Conservation (phyloP, 92 coral and sea anemone genomes). For the Porites divaricata region DNA sequence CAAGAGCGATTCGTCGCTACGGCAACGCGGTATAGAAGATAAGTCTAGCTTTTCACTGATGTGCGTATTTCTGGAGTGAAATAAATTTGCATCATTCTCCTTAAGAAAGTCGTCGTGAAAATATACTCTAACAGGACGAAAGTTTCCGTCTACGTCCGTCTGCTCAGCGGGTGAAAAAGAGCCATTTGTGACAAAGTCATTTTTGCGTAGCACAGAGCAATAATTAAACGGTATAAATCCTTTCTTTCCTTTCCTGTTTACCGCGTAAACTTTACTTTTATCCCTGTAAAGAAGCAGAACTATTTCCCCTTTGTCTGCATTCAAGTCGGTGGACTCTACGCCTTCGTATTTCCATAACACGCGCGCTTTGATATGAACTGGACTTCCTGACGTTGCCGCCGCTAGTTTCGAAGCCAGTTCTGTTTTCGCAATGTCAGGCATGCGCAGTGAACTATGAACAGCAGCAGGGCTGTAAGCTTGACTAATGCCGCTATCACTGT, state of each 20-base stretch:
- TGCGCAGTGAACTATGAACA: constrained; percentile 52
- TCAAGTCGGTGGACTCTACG: constrained; percentile 50
- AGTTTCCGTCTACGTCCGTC: background rate
- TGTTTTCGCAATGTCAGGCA: constrained; percentile 80
- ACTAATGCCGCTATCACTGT: constrained; percentile 86
- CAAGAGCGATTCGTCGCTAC: constrained; percentile 50
- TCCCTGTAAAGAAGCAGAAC: constrained; percentile 71
- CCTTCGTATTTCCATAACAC: constrained; percentile 71
- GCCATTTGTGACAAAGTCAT: constrained; percentile 30
- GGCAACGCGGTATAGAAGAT: constrained; percentile 28
- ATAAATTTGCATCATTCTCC: constrained; percentile 2
- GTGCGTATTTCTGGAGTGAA: constrained; percentile 9
- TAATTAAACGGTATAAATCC: constrained; percentile 86
- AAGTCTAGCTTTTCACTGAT: background rate
- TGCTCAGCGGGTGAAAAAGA: constrained; percentile 16
- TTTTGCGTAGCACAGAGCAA: constrained; percentile 76
- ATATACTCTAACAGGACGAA: constrained; percentile 5
- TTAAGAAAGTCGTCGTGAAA: constrained; percentile 28
- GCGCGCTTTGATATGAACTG: constrained; percentile 68
- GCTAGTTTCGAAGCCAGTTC: constrained; percentile 70
- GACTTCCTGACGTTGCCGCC: constrained; percentile 57
- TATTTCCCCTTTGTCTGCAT: constrained; percentile 76
- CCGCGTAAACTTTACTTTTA: constrained; percentile 61
- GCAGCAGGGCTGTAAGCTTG: constrained; percentile 57
- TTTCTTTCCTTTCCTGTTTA: constrained; percentile 52